phyloP scores from a whole-genome alignment of 2,113 vertebrate genomes.

The Semnornis frantzii region DNA sequence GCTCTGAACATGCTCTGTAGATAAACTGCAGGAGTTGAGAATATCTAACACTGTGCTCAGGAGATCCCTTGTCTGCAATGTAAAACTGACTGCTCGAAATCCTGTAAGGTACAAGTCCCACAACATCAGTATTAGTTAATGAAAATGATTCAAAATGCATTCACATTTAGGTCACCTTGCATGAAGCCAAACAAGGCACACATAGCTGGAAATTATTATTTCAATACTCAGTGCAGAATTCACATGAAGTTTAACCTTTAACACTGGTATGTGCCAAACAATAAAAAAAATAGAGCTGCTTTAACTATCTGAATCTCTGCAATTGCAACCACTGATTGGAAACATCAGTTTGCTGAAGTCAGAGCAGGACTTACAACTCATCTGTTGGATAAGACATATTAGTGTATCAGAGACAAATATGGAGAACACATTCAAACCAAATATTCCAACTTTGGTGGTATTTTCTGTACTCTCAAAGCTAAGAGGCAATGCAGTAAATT shows the following conservation, averaged over 20 bases:
- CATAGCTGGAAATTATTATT: not conserved
- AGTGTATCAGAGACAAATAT: not conserved
- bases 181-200: not conserved
- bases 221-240: not conserved
- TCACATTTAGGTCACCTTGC: not conserved
- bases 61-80: conserved; percentile 87
- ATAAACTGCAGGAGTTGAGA: conserved; percentile 92
- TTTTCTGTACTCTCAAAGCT: not conserved
- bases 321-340: not conserved
- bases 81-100: conserved; percentile 92
- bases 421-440: not conserved
- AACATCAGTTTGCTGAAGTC: not conserved
- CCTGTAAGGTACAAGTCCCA: conserved; percentile 78
- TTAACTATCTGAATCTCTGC: not conserved
- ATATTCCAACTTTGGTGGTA: not conserved
- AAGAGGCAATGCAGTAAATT: not conserved
- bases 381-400: not conserved
- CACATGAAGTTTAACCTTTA: not conserved
- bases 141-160: not conserved
- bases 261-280: not conserved
- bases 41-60: conserved; percentile 90
- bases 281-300: not conserved
- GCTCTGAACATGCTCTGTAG: conserved; percentile 85
- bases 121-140: conserved; percentile 28
- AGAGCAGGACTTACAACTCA: not conserved